phyloP scores from a whole-genome alignment of 2,888 invertebrate species.

The Dicranocentrus wangi region DNA sequence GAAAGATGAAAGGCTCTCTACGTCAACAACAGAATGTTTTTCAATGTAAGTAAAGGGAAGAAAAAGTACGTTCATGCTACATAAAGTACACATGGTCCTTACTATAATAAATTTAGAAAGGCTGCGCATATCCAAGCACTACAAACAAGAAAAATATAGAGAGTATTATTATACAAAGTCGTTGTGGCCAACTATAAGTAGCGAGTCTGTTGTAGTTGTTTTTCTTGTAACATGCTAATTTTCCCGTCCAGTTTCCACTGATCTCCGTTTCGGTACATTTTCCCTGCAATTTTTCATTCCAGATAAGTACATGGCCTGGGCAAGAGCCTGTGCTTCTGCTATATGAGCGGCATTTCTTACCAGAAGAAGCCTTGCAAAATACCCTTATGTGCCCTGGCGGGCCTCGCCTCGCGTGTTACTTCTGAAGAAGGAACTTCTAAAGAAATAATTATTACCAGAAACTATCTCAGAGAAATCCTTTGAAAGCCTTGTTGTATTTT shows the following conservation, averaged over 20 bases:
- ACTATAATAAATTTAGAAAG: not conserved
- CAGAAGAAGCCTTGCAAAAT: not conserved
- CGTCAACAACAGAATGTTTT: constrained; percentile 2
- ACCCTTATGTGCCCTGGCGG: not conserved
- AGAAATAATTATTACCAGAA: constrained; percentile 40
- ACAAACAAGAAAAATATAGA: not conserved
- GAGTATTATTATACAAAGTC: not conserved
- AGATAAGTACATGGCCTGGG: too few species aligned
- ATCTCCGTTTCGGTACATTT: constrained; percentile 7
- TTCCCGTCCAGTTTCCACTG: constrained; percentile 12
- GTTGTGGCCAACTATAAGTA: not conserved
- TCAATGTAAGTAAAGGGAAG: constrained; percentile 4
- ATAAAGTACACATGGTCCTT: not conserved
- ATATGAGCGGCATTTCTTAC: not conserved
- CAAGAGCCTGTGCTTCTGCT: not conserved
- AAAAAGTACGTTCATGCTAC: not conserved
- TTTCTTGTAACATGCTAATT: constrained; percentile 35
- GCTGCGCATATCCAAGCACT: not conserved
- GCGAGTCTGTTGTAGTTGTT: not conserved
- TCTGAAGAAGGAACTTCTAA: constrained; percentile 19
- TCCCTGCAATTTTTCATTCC: not conserved
- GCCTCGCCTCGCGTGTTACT: not conserved
- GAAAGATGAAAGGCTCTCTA: constrained; percentile 28
- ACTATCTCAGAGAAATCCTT: constrained; percentile 43
- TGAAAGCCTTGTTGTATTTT: constrained; percentile 42